Base-by-base conservation (phyloP, 2,113 vertebrate species). In the Daphoenositta chrysoptera region DNA sequence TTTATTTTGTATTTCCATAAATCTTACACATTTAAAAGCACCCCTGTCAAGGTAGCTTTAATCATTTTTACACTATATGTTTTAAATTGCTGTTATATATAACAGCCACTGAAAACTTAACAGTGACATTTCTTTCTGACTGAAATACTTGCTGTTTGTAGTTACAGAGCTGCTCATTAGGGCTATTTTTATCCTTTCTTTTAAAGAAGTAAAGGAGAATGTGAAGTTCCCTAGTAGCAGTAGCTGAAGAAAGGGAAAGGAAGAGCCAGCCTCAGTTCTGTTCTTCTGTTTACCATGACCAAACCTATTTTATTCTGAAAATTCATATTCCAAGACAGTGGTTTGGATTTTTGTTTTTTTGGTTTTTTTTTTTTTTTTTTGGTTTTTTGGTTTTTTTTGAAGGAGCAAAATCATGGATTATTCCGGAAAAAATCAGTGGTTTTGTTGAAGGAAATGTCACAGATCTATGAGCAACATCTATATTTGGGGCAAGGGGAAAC, bases 121-220 rank as follows among this genome's bases (percentile, higher is more conserved):
- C 57, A 72, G 91, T 89, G 94, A 89, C 83, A 69, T 89, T 96
- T 94, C 54, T 92, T 90, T 93, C 93, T 85, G 81, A 93, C 73
- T 91, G 94, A 96, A 93, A 94, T 89, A 87, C 76, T 95, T 92
- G 45, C 89, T 93, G 82, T 93, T 93, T 96, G 87, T 83, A 93
- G 91, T 90, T 94, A 95, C 54, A 70, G 82, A 80, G 71, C 82
- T 86, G 82, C 82, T 96, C 90, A 93, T 91, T 96, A 96, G 33
- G 13, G 82, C 50, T 97, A 97, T 96, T 95, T 97, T 96, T 97
- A 95, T 93, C 85, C 68, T 80, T 93, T 85, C 50, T 83, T 84
- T 91, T 87, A 88, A 95, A 93, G 70, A 72, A 82, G 11, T 87
- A 91, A 12, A 47, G 63, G 61, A 94, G 78, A 73, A 5, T 80